Percentiles rank a stretch among this genome's conserved stretches.
phyloP scores from a whole-genome alignment of 1,140 invertebrate genomes.

The Hylaeus volcanicus region DNA sequence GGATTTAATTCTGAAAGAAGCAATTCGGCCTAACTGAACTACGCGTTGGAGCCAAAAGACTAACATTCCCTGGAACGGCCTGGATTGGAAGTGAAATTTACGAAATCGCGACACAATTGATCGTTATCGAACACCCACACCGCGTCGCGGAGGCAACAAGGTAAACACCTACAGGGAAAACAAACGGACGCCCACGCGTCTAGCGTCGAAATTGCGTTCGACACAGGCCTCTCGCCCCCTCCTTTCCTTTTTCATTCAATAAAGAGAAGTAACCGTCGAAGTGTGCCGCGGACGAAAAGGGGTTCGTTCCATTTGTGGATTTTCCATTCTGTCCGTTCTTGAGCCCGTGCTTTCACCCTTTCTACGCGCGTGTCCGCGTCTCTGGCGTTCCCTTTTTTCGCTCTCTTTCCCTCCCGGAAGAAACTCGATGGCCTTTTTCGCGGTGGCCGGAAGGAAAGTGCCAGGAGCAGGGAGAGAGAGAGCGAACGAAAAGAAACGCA shows the following conservation, averaged over 20 bases:
- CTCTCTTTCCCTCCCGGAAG: conserved; percentile 21
- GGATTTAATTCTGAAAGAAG: no score
- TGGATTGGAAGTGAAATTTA: neutral
- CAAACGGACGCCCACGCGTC: conserved; percentile 7
- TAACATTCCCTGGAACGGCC: no score
- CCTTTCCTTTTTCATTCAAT: conserved; percentile 41
- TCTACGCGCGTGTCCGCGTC: conserved; percentile 18
- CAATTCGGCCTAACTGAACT: no score
- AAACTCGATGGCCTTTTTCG: conserved; percentile 40
- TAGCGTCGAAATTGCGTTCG: conserved; percentile 34
- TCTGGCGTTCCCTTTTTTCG: conserved; percentile 14
- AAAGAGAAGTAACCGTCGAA: conserved; percentile 40
- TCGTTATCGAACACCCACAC: no score
- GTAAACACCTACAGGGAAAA: conserved; percentile 1
- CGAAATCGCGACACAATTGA: conserved; percentile 2
- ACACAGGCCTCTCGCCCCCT: neutral
- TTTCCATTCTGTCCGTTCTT: conserved; percentile 38
- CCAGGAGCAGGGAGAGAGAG: conserved; percentile 30
- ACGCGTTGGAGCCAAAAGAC: no score
- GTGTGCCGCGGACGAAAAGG: conserved; percentile 1
- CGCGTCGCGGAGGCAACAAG: neutral
- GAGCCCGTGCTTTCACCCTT: conserved; percentile 20
- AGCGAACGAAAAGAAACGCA: conserved; percentile 26
- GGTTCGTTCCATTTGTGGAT: conserved; percentile 54
- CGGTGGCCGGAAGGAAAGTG: conserved; percentile 48